Conservation (phyloP, 92 coral and sea anemone genomes). For the Micromussa lordhowensis region DNA sequence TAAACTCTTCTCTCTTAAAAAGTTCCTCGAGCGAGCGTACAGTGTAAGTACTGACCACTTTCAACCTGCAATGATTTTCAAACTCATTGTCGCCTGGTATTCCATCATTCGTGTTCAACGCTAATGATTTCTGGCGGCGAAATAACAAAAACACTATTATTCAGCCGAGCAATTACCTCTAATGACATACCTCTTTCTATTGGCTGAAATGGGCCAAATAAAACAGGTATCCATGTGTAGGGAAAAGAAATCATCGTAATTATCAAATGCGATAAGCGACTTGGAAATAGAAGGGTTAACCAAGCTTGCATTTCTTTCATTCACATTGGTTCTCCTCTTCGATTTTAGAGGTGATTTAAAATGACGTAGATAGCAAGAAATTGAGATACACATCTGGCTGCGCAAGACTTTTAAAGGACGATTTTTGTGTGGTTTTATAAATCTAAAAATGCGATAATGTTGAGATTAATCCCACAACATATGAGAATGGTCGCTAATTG, state of each 20-base stretch:
- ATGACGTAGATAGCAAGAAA: background rate
- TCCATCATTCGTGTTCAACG: constrained; percentile 34
- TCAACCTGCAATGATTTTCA: constrained; percentile 30
- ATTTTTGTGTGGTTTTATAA: constrained; percentile 15
- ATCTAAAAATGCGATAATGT: constrained; percentile 15
- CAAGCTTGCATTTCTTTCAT: constrained; percentile 27
- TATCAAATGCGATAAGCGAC: constrained; percentile 35
- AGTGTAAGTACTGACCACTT: background rate
- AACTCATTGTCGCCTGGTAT: constrained; percentile 34
- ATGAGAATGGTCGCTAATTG: constrained; percentile 45
- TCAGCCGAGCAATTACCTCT: constrained; percentile 38
- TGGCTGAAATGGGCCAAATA: constrained; percentile 42
- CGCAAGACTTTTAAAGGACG: constrained; percentile 18
- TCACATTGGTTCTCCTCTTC: constrained; percentile 5
- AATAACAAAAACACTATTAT: constrained; percentile 38
- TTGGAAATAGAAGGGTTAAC: constrained; percentile 29
- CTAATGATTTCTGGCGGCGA: constrained; percentile 55
- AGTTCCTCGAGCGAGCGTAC: background rate
- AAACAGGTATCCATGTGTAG: constrained; percentile 48
- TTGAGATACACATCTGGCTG: background rate
- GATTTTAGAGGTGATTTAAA: background rate
- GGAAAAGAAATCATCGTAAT: constrained; percentile 31
- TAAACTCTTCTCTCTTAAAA: background rate
- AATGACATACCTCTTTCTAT: constrained; percentile 40
- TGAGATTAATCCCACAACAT: constrained; percentile 7